A percentile compares a stretch with the other conserved stretches of the same genome.
phyloP scores from a whole-genome alignment of 2,888 invertebrate species.

The Pachydiplax longipennis region DNA sequence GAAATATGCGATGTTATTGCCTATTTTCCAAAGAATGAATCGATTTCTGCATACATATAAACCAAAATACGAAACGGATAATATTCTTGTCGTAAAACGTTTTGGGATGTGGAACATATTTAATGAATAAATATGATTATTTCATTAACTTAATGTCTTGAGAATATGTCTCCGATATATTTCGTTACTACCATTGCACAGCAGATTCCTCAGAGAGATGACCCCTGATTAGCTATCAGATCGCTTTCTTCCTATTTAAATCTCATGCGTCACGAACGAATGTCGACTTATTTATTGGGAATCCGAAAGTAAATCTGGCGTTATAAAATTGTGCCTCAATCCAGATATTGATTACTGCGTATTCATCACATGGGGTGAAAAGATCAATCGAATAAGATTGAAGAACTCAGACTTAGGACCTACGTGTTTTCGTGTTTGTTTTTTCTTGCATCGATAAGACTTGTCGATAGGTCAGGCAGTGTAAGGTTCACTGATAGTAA shows the following conservation, averaged over 20 bases:
- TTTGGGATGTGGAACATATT: too few species aligned
- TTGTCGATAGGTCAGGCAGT: slow-evolving; percentile 37
- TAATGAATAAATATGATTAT: too few species aligned
- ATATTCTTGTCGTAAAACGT: too few species aligned
- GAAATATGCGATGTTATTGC: too few species aligned
- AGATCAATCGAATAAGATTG: slow-evolving; percentile 27
- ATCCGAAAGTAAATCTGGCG: neutral
- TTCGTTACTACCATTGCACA: too few species aligned
- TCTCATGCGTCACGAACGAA: neutral
- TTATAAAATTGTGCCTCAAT: neutral
- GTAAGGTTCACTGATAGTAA: slow-evolving; percentile 12
- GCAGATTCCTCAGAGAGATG: neutral
- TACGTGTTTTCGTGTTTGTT: slow-evolving; percentile 24
- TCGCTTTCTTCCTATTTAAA: neutral
- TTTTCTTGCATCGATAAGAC: slow-evolving; percentile 32
- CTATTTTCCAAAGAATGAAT: too few species aligned
- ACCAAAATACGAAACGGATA: too few species aligned
- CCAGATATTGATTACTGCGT: slow-evolving; percentile 1
- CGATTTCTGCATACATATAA: too few species aligned
- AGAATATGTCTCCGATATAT: too few species aligned
- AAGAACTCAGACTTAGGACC: slow-evolving; percentile 35
- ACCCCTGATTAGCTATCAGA: neutral
- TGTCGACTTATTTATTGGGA: neutral
- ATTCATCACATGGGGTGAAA: slow-evolving; percentile 17
- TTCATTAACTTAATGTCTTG: too few species aligned